Evolutionary conservation across 2,888 invertebrate genomes (phyloP).

Genomic region (Papilio elwesi): DNA sequence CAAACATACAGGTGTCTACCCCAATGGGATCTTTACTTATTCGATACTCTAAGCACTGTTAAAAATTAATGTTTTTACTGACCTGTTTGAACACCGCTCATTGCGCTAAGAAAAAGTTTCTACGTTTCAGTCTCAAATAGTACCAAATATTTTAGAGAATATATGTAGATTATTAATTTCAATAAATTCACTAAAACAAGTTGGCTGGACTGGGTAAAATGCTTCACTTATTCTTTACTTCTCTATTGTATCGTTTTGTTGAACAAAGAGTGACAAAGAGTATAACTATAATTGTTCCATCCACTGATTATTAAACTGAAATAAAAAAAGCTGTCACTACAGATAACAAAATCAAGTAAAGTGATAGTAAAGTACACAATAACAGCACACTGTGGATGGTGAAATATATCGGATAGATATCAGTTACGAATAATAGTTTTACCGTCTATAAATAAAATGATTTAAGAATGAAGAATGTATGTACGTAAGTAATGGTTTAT

Average conservation of each 20-base stretch:
- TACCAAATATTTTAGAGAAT: conserved; percentile 14
- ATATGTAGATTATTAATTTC: conserved; percentile 10
- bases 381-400: no score
- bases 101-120: conserved; percentile 49
- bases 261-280: conserved; percentile 29
- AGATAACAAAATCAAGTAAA: no score
- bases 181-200: conserved; percentile 28
- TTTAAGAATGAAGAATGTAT: no score
- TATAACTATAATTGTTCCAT: conserved; percentile 17
- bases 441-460: no score
- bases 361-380: no score
- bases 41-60: neutral
- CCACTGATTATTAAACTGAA: neutral
- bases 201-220: conserved; percentile 25
- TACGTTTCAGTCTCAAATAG: conserved; percentile 35
- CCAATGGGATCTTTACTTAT: neutral
- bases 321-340: neutral
- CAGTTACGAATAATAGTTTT: no score
- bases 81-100: conserved; percentile 78
- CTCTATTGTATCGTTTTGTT: conserved; percentile 24
- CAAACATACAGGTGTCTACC: no score
- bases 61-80: conserved; percentile 46
- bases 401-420: no score
- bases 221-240: conserved; percentile 22
- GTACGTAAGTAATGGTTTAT: no score